Percentiles rank a stretch among this genome's conserved stretches.
Evolutionary conservation across 2,888 invertebrate genomes (phyloP).

Genomic region (Drosophila gaucha): DNA sequence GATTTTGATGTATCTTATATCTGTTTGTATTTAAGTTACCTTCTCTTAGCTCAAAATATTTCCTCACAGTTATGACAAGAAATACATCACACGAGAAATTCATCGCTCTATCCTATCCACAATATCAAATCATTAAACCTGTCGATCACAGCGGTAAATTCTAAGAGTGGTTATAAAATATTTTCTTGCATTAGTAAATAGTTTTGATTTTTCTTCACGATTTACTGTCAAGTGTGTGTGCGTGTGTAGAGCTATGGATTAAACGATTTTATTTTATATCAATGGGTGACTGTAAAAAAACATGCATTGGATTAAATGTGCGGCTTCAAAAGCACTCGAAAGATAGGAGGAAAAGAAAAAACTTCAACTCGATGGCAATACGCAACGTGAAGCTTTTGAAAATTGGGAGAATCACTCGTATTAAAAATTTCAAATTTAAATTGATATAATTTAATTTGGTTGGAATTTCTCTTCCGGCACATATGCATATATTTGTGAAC

Average conservation of each 20-base stretch:
- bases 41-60: not conserved
- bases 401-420: constrained; percentile 11
- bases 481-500: constrained; percentile 23
- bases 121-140: constrained; percentile 3
- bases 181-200: constrained; percentile 31
- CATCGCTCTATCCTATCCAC: not conserved
- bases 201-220: constrained; percentile 30
- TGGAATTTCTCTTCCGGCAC: constrained; percentile 64
- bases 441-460: constrained; percentile 53
- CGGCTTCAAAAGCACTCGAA: constrained; percentile 25
- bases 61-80: constrained; percentile 13
- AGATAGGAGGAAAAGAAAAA: not conserved
- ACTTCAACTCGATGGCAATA: constrained; percentile 24
- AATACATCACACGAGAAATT: constrained; percentile 20
- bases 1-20: too few relatives aligned
- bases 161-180: constrained; percentile 43
- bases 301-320: constrained; percentile 28
- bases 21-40: not conserved
- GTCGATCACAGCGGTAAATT: constrained; percentile 37
- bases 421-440: constrained; percentile 55
- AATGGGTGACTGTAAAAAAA: constrained; percentile 14
- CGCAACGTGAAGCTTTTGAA: constrained; percentile 8
- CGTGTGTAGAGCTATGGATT: constrained; percentile 23
- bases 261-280: constrained; percentile 8
- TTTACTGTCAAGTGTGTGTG: constrained; percentile 13